Evolutionary conservation across 2,797 vertebrate species (phyloP), one percentile per base, ranked within the genome.

Genomic region (Bucorvus abyssinicus): DNA sequence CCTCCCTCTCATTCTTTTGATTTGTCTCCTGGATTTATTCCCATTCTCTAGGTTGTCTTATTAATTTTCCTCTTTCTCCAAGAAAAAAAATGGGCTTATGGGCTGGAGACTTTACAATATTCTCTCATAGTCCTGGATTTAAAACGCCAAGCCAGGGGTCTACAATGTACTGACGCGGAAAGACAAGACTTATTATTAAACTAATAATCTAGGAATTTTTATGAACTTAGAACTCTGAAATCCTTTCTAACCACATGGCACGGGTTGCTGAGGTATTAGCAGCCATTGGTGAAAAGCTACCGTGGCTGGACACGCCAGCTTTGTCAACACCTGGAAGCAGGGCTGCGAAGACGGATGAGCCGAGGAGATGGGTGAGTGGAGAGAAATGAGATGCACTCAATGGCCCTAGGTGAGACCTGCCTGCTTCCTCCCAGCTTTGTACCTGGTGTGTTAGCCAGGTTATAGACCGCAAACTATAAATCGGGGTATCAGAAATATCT

Each of bases 151-250:
- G 36, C 87, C 14, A 53, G 87, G 88, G 78, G 60, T 94, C 86
- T 71, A 19, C 44, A 90, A 94, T 56, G 76, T 80, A 79, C 78
- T 94, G 84, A 84, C 65, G 82, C 34, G 82, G 92, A 77, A 81
- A 91, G 85, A 83, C 65, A 68, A 88, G 89, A 88, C 79, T 90
- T 93, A 50, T 63, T 91, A 93, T 92, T 93, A 91, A 95, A 73
- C 88, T 92, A 94, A 91, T 92, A 86, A 91, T 89, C 50, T 40
- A 34, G 82, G 91, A 87, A 93, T 95, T 96, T 95, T 96, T 92
- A 95, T 91, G 70, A 78, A 95, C 76, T 83, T 90, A 94, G 93
- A 86, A 64, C 69, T 88, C 89, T 91, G 78, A 68, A 75, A 23
- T 76, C 18, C 49, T 76, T 93, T 34, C 80, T 94, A 69, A 81